Percentiles rank a stretch among this genome's conserved stretches.
Conservation (phyloP, 2,888 invertebrate species). For the Synergus japonicus region DNA sequence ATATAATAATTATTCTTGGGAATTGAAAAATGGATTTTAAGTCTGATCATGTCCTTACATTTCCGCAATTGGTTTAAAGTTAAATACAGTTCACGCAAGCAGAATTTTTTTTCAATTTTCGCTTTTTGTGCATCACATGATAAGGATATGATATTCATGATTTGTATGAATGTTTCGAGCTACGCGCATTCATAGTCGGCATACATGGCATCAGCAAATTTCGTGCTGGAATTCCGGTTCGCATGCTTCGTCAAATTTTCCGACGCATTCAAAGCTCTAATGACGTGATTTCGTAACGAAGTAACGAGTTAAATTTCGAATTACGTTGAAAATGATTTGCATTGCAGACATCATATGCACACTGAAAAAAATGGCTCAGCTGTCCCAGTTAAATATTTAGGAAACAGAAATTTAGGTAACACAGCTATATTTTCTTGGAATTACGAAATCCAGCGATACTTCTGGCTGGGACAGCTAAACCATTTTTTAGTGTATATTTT, state of each 20-base stretch:
- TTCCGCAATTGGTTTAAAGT: background rate
- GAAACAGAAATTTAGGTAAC: too few species aligned
- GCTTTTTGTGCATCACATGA: background rate
- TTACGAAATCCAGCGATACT: too few species aligned
- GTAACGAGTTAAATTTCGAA: background rate
- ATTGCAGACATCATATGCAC: background rate
- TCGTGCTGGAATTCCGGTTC: slow-evolving; percentile 24
- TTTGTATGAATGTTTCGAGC: slow-evolving; percentile 5
- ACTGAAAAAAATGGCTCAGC: background rate
- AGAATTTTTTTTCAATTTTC: background rate
- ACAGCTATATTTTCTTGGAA: too few species aligned
- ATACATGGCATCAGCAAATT: slow-evolving; percentile 22
- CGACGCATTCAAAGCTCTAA: slow-evolving; percentile 33
- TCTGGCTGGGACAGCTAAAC: too few species aligned
- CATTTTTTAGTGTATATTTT: too few species aligned
- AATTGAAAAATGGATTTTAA: background rate
- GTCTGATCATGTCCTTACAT: background rate
- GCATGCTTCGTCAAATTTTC: slow-evolving; percentile 34
- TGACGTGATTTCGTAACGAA: slow-evolving; percentile 3
- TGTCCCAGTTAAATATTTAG: too few species aligned
- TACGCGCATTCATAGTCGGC: background rate
- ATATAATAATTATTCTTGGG: background rate
- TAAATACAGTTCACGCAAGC: background rate
- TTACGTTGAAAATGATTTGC: background rate
- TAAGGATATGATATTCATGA: background rate